Base-by-base conservation (phyloP, 2,888 invertebrate genomes). In the Athalia cordata region DNA sequence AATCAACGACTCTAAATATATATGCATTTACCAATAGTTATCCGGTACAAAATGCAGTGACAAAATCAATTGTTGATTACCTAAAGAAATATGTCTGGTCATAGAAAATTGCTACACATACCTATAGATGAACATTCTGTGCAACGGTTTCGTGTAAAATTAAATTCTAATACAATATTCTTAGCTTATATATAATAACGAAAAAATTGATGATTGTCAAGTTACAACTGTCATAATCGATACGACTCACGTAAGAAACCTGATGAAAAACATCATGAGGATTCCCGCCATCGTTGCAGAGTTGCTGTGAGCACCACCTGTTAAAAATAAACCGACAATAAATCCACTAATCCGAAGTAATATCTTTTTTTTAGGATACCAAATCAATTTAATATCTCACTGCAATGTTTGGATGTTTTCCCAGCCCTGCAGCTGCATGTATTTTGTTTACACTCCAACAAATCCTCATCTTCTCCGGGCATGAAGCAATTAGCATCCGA, bases 401-500 rank as follows among this genome's bases (percentile, higher is more conserved):
- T 80, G 78, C 83, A 85, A 29, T 75, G 29, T 50, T 29, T 50
- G 55, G 43, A 55, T 6, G 77, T 45, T 5, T 82, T 80, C 65
- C 79, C 79, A 43, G 57, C 62, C 55, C 74, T 82, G 65, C 82
- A 87, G 52, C 79, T 82, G 77, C 87, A 87, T 77, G 81, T 79
- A 8, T 79, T 70, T 55, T 82, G 79, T 67, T 66, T 80, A 75
- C 87, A 87, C 43, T 78, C 75, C 50, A 86, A 77, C 47, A 59
- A 76, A n/a, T 80, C 59, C 13, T 57, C 45, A 7, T 72, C 65
- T 50, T 79, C 75, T 43, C 29, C 45, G 11, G 77, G 68, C n/a
- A 75, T 7, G 29, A 80, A 81, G 72, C 87, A 87, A 43, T 87
- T 83, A 76, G 85, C 82, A 76, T 83, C 70, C 7, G 49, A 9